These are phyloP conservation scores for Actias luna DNA, from an alignment of 2,888 invertebrate genomes.

Conservation along the genomic window DNA sequence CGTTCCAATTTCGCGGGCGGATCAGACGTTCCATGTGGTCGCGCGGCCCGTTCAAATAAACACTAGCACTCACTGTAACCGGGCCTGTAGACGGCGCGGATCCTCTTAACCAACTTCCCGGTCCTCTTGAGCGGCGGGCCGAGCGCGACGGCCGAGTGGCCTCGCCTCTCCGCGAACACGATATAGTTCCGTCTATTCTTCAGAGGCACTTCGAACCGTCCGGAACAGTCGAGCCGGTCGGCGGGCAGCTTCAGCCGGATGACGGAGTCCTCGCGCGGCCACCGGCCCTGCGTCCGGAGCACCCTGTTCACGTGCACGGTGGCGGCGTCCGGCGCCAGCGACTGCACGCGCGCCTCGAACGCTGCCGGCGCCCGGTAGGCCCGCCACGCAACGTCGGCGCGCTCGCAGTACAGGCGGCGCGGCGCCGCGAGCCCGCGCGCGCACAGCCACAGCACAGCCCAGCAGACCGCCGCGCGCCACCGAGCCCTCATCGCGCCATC, in stretches of 20 bases:
- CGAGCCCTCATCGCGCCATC: conserved; percentile 78
- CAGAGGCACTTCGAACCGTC: conserved; percentile 74
- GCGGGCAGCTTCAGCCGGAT: conserved; percentile 62
- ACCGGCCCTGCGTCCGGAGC: conserved; percentile 67
- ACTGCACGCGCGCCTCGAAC: conserved; percentile 76
- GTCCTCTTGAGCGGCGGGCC: conserved; percentile 74
- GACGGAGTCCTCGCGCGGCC: conserved; percentile 67
- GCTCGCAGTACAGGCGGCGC: conserved; percentile 76
- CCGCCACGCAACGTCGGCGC: conserved; percentile 78
- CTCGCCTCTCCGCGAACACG: conserved; percentile 74
- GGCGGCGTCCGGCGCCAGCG: conserved; percentile 67
- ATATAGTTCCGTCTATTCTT: conserved; percentile 73
- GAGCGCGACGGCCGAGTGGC: conserved; percentile 71
- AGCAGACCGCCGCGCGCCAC: conserved; percentile 76
- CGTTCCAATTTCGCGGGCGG: neutral
- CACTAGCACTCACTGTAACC: conserved; percentile 77
- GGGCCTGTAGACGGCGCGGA: conserved; percentile 74
- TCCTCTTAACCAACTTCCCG: conserved; percentile 66
- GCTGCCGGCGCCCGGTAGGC: conserved; percentile 77
- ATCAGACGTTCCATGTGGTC: conserved; percentile 38
- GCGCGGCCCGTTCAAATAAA: conserved; percentile 24
- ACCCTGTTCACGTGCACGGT: conserved; percentile 71
- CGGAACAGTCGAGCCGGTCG: conserved; percentile 61
- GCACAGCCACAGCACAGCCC: conserved; percentile 68
- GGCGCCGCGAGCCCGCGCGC: conserved; percentile 58